These are phyloP conservation scores for Fragum fragum DNA, from an alignment of 2,888 invertebrate genomes.

Conservation along the genomic window DNA sequence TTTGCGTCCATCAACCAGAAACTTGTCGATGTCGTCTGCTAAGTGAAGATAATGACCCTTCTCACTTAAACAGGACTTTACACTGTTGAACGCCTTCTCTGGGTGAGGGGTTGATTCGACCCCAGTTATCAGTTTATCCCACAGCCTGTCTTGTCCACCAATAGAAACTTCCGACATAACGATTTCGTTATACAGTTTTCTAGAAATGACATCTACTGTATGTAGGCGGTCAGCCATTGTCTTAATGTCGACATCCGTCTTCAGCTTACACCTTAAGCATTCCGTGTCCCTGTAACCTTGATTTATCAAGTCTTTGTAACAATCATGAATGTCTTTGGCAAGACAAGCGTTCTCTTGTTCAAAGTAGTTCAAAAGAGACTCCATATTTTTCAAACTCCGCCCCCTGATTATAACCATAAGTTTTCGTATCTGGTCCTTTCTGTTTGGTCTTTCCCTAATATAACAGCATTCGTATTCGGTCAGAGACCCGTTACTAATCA, in stretches of 20 bases:
- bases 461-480: slow-evolving; percentile 18
- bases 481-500: slow-evolving; percentile 5
- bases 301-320: neutral
- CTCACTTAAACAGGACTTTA: neutral
- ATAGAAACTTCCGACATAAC: neutral
- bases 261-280: slow-evolving; percentile 15
- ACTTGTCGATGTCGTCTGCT: neutral
- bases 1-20: neutral
- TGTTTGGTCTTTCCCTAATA: neutral
- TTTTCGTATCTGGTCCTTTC: slow-evolving; percentile 16
- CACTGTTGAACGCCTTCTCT: neutral
- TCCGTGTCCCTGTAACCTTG: neutral
- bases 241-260: slow-evolving; percentile 11
- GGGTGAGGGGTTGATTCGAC: neutral
- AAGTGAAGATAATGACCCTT: slow-evolving; percentile 7
- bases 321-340: neutral
- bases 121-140: neutral
- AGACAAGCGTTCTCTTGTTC: neutral
- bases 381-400: neutral
- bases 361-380: neutral
- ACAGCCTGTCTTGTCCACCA: neutral
- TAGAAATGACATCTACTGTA: neutral
- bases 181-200: slow-evolving; percentile 2
- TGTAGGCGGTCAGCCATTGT: neutral
- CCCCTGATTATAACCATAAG: neutral